These are phyloP conservation scores for Balaeniceps rex DNA, from an alignment of 2,113 vertebrate species.

Conservation along the genomic window DNA sequence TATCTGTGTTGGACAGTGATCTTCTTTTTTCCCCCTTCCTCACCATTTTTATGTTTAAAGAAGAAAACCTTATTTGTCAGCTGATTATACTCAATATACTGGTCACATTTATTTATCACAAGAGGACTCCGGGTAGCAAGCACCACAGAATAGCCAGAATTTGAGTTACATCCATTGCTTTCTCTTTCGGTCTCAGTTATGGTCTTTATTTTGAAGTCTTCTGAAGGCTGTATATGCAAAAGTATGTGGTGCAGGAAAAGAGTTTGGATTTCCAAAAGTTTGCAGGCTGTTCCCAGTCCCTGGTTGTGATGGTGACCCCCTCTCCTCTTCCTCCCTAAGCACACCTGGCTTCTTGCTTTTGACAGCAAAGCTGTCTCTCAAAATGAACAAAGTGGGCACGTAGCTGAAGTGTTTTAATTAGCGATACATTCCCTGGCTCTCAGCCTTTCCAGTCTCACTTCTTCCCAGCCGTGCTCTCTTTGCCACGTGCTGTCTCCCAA, in stretches of 20 bases:
- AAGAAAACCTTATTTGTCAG: not conserved
- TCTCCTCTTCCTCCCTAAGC: not conserved
- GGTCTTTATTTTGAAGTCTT: not conserved
- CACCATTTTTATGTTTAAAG: not conserved
- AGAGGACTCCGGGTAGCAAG: not conserved
- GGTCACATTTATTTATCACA: not conserved
- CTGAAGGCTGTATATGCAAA: not conserved
- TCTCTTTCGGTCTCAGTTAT: not conserved
- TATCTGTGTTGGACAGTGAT: not conserved
- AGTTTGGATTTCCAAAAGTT: not conserved
- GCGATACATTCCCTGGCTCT: rapidly evolving
- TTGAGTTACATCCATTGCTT: not conserved
- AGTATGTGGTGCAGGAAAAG: not conserved
- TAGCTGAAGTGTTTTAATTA: not conserved
- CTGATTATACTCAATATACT: not conserved
- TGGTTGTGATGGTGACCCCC: not conserved
- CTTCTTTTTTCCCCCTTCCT: not conserved
- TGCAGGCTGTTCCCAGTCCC: not conserved
- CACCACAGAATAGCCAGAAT: not conserved
- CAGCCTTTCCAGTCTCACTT: not conserved
- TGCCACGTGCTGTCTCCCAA: not conserved
- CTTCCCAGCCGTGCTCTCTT: not conserved
- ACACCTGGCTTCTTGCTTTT: not conserved
- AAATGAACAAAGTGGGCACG: not conserved
- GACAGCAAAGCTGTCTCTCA: not conserved